A percentile compares a stretch with the other conserved stretches of the same genome.
Evolutionary conservation across 2,888 invertebrate genomes (phyloP).

Genomic region (Epinotia ramella): DNA sequence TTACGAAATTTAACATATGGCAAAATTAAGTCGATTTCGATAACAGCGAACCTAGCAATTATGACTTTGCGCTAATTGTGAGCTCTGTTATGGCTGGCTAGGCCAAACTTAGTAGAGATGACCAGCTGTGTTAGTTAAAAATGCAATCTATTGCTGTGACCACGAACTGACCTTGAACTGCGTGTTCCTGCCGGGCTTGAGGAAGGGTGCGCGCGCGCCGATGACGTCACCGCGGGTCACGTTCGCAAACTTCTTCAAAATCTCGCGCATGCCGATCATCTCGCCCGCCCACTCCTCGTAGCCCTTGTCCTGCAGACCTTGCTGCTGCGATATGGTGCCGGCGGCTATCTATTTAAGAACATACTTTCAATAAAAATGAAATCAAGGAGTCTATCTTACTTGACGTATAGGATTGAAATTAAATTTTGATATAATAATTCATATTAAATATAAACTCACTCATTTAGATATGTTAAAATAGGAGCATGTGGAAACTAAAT

Average conservation of each 20-base stretch:
- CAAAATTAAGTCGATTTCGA: too few species aligned
- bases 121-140: too few species aligned
- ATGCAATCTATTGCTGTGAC: not conserved
- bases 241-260: slow-evolving; percentile 92
- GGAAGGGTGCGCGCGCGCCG: slow-evolving; percentile 94
- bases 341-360: slow-evolving; percentile 78
- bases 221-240: slow-evolving; percentile 92
- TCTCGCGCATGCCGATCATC: slow-evolving; percentile 97
- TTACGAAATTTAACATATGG: too few species aligned
- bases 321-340: slow-evolving; percentile 88
- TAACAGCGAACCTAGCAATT: too few species aligned
- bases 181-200: slow-evolving; percentile 96
- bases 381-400: not conserved
- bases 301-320: slow-evolving; percentile 94
- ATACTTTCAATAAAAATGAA: not conserved
- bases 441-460: not conserved
- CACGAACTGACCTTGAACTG: slow-evolving; percentile 91
- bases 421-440: too few species aligned
- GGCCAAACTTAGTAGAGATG: too few species aligned
- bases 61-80: too few species aligned
- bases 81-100: too few species aligned
- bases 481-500: not conserved
- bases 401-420: too few species aligned
- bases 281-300: slow-evolving; percentile 97
- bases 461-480: not conserved